Evolutionary conservation across 2,888 invertebrate genomes (phyloP).

Genomic region (Frankliniella intonsa): DNA sequence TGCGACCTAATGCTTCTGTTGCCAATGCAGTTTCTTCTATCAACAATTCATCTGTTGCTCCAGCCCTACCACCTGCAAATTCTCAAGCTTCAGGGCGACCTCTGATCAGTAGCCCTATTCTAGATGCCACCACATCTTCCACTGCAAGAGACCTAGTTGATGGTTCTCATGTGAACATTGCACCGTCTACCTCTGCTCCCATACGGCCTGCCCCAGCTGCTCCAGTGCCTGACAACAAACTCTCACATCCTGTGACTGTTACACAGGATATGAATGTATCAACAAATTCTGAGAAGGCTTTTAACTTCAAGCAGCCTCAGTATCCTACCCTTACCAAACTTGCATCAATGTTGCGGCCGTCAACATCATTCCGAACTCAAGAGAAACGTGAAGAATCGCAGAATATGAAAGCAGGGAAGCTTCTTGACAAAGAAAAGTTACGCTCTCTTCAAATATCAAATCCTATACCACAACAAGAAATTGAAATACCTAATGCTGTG

Average conservation of each 20-base stretch:
- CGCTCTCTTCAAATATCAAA: constrained; percentile 76
- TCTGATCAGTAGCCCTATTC: constrained; percentile 73
- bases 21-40: constrained; percentile 48
- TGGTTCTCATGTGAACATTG: constrained; percentile 31
- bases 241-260: constrained; percentile 34
- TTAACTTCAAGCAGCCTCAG: constrained; percentile 40
- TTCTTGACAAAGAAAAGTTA: constrained; percentile 63
- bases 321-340: constrained; percentile 51
- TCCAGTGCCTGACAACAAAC: constrained; percentile 41
- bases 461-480: constrained; percentile 70
- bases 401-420: constrained; percentile 31
- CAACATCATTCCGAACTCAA: constrained; percentile 19
- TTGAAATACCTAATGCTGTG: constrained; percentile 58
- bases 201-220: constrained; percentile 55
- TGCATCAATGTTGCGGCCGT: constrained; percentile 39
- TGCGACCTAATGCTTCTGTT: constrained; percentile 35
- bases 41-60: constrained; percentile 42
- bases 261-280: constrained; percentile 38
- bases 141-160: constrained; percentile 65
- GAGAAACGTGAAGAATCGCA: constrained; percentile 5
- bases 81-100: constrained; percentile 62
- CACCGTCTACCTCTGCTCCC: constrained; percentile 32
- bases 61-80: constrained; percentile 61
- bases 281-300: constrained; percentile 32
- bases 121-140: constrained; percentile 71